These are phyloP conservation scores for Drosophila carrolli DNA, from an alignment of 1,140 invertebrate species.

Conservation along the genomic window DNA sequence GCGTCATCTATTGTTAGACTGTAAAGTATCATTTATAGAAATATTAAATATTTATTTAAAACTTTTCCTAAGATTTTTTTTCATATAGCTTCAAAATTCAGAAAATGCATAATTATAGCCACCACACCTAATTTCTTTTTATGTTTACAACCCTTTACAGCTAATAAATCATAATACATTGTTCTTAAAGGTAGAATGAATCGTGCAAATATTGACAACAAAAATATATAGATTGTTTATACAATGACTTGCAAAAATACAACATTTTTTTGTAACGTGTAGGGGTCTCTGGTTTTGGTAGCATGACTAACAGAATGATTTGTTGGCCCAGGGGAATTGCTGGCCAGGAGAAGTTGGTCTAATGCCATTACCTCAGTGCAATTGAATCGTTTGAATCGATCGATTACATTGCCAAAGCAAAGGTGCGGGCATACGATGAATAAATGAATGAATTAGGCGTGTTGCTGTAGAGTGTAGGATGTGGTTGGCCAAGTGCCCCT, in stretches of 20 bases:
- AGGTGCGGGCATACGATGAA: slow-evolving; percentile 44
- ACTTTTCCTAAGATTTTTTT: too few relatives aligned
- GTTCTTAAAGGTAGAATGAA: too few relatives aligned
- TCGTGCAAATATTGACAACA: not conserved
- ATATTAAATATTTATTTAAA: too few relatives aligned
- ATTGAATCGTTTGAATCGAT: slow-evolving; percentile 54
- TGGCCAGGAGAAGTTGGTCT: slow-evolving; percentile 22
- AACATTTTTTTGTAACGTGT: not conserved
- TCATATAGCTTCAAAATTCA: too few relatives aligned
- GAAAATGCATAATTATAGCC: too few relatives aligned
- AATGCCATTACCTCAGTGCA: slow-evolving; percentile 38
- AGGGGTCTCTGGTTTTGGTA: not conserved
- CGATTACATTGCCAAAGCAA: slow-evolving; percentile 34
- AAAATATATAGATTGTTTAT: not conserved
- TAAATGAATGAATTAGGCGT: slow-evolving; percentile 55
- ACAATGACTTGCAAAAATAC: not conserved
- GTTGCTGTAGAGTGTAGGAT: not conserved
- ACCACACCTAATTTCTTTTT: too few relatives aligned
- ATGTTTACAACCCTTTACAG: too few relatives aligned
- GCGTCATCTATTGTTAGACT: too few relatives aligned
- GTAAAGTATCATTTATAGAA: too few relatives aligned
- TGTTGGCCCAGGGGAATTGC: slow-evolving; percentile 23
- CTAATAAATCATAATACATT: too few relatives aligned
- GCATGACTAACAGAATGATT: slow-evolving; percentile 39
- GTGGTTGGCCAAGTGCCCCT: slow-evolving; percentile 26